A percentile compares a stretch with the other conserved stretches of the same genome.
These are phyloP conservation scores for Calephelis nemesis DNA, from an alignment of 1,140 invertebrate species.

Conservation along the genomic window DNA sequence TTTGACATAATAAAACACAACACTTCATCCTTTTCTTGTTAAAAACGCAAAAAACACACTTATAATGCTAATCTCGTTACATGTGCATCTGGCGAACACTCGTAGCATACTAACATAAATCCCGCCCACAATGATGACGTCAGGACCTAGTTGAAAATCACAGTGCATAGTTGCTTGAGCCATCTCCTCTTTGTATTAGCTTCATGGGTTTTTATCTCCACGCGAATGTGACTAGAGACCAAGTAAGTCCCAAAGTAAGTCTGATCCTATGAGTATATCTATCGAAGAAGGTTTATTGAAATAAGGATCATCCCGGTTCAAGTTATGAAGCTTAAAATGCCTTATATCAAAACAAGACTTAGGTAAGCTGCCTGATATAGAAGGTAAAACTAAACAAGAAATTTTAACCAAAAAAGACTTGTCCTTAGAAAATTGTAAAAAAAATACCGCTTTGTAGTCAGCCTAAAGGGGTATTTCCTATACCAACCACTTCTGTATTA, in stretches of 20 bases:
- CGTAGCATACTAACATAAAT: neutral
- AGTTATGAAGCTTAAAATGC: slow-evolving; percentile 5
- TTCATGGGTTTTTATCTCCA: slow-evolving; percentile 3
- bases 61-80: neutral
- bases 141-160: neutral
- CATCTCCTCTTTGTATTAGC: no score
- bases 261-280: slow-evolving; percentile 25
- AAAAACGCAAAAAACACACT: neutral
- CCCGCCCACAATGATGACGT: no score
- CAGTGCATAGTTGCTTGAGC: no score
- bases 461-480: slow-evolving; percentile 8
- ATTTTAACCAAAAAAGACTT: neutral
- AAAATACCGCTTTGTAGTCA: neutral
- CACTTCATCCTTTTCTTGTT: slow-evolving; percentile 4
- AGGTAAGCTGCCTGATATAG: slow-evolving; percentile 1
- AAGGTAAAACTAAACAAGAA: neutral
- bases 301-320: neutral
- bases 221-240: slow-evolving; percentile 11
- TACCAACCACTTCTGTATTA: neutral
- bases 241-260: slow-evolving; percentile 27
- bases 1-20: neutral
- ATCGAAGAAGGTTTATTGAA: slow-evolving; percentile 8
- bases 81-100: no score
- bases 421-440: slow-evolving; percentile 3
- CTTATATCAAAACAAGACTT: slow-evolving; percentile 1